These are phyloP conservation scores for Andrena trimmerana DNA, from an alignment of 2,888 invertebrate genomes.

Conservation along the genomic window DNA sequence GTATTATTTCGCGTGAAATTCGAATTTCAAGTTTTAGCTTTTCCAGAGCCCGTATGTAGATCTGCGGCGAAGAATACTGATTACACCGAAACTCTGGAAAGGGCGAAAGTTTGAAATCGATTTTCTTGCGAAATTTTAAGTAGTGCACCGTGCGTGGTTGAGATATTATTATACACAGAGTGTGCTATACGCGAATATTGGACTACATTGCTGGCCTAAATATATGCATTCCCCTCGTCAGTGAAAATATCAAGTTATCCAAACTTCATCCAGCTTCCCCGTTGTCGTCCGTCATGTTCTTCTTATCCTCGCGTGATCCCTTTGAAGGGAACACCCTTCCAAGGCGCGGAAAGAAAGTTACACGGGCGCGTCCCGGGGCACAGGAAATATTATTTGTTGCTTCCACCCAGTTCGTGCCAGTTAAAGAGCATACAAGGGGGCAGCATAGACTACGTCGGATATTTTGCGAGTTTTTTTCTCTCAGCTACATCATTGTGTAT, in stretches of 20 bases:
- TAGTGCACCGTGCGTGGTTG: too few relatives aligned
- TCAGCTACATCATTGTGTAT: slow-evolving; percentile 21
- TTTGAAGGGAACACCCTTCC: slow-evolving; percentile 67
- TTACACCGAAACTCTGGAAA: too few relatives aligned
- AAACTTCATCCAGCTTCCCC: slow-evolving; percentile 34
- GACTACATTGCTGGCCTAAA: too few relatives aligned
- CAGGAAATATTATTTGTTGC: slow-evolving; percentile 57
- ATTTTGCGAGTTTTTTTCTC: background rate
- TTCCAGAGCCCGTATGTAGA: too few relatives aligned
- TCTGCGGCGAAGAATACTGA: too few relatives aligned
- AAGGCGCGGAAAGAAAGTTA: slow-evolving; percentile 70
- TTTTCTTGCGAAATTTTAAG: too few relatives aligned
- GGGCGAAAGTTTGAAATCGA: too few relatives aligned
- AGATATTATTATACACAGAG: too few relatives aligned
- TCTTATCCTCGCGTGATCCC: slow-evolving; percentile 44
- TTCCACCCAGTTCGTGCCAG: slow-evolving; percentile 27
- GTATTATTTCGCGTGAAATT: too few relatives aligned
- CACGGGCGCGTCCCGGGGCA: slow-evolving; percentile 58
- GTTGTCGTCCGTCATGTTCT: background rate
- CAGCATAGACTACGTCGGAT: slow-evolving; percentile 6
- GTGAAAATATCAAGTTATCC: slow-evolving; percentile 5
- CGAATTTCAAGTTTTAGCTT: too few relatives aligned
- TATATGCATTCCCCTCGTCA: too few relatives aligned
- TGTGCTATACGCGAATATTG: too few relatives aligned
- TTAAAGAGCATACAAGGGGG: slow-evolving; percentile 8